Evolutionary conservation across 2,797 vertebrate genomes (phyloP).

Genomic region (Geotria australis): DNA sequence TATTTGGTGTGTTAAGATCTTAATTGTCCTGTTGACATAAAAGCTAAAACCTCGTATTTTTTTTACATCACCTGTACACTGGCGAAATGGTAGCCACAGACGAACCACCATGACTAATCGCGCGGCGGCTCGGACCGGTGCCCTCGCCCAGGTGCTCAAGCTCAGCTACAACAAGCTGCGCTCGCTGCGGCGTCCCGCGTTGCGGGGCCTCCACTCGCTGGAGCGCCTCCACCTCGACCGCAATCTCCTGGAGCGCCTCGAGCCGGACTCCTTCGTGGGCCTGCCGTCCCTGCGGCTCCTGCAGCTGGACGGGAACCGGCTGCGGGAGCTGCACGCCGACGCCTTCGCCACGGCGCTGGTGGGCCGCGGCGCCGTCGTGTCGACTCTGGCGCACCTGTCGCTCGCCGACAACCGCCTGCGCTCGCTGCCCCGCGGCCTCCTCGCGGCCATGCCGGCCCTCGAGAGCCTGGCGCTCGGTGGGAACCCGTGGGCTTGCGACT

Average conservation of each 20-base stretch:
- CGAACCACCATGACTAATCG: too few relatives aligned
- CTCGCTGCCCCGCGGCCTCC: constrained; percentile 31
- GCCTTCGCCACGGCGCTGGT: constrained; percentile 39
- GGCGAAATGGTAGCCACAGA: too few relatives aligned
- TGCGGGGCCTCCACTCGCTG: constrained; percentile 35
- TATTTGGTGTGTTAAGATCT: too few relatives aligned
- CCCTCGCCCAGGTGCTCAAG: constrained; percentile 40
- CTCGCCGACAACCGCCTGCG: constrained; percentile 51
- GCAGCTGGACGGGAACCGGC: constrained; percentile 55
- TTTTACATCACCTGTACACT: too few relatives aligned
- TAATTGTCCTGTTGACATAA: too few relatives aligned
- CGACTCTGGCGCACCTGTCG: constrained; percentile 47
- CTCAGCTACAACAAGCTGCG: constrained; percentile 80
- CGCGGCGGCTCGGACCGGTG: too few relatives aligned
- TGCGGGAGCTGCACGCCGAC: constrained; percentile 66
- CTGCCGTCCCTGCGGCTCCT: constrained; percentile 41
- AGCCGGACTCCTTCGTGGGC: constrained; percentile 48
- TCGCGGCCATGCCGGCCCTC: constrained; percentile 29
- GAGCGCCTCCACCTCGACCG: constrained; percentile 60
- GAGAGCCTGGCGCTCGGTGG: constrained; percentile 67
- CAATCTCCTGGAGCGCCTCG: constrained; percentile 60
- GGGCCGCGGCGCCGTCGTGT: constrained; percentile 43
- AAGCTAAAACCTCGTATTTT: too few relatives aligned
- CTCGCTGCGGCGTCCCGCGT: constrained; percentile 33
- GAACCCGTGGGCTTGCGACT: constrained; percentile 73